Base-by-base conservation (phyloP, 1,140 invertebrate genomes). In the Drosophila pruinosa region DNA sequence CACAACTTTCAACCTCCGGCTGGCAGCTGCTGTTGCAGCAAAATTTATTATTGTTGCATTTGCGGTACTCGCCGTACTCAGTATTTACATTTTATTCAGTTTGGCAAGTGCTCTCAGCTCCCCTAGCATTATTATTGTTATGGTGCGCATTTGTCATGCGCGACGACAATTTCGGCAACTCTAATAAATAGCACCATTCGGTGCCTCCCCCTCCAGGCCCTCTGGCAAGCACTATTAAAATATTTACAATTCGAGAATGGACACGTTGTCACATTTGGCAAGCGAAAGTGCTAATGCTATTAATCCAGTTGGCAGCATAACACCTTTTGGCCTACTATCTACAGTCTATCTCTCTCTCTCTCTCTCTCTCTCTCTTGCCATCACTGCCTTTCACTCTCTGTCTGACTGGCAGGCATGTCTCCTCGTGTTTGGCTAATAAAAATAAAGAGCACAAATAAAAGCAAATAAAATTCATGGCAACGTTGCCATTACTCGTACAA, bases 51-150 rank as follows among this genome's bases (percentile, higher is more conserved):
- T 68, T 61, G 52, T 69, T 78, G 62, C 71, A 74, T 61, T 82
- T 50, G 57, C 41, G 70, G 63, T 45, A 39, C 24, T 54, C 39
- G 48, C 47, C 10, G 14, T 15, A 28, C 45, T 8, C 24, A 48
- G 45, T 62, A 83, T 83, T 82, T 63, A 68, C 75, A 82, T 82
- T 82, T 83, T 78, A 68, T 78, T 82, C 71, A 57, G 48, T 75
- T 74, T 71, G 64, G 38, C 52, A 80, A 69, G 70, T 48, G 1
- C 19, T 8, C n/a, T 15, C 22, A 10, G n/a, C 14, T 12, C 34
- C 1, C 5, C 34, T n/a, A 12, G 7, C 22, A 14, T 14, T 24
- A 24, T 47, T 47, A 8, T 47, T 28, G 22, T 15, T 28, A 7
- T 28, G 48, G 75, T n/a, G n/a, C n/a, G n/a, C 54, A 64, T 78